These are phyloP conservation scores for Tragelaphus buxtoni DNA, from an alignment of 2,113 vertebrate species.

Conservation along the genomic window DNA sequence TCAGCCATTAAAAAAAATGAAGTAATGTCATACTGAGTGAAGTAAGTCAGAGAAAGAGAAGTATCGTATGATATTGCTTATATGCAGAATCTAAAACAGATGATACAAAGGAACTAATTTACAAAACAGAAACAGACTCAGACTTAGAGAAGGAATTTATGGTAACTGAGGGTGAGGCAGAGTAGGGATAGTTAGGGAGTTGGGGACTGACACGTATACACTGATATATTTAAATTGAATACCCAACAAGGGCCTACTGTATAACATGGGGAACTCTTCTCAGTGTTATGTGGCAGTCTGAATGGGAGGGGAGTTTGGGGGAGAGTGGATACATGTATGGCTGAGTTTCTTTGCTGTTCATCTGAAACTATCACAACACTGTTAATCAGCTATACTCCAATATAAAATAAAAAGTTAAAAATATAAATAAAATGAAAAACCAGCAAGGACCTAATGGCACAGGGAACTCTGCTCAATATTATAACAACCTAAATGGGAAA, in stretches of 20 bases:
- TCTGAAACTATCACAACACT: neutral
- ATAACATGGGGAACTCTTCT: neutral
- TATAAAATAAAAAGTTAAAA: neutral
- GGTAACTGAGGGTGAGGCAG: neutral
- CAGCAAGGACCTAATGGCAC: neutral
- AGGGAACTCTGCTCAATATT: neutral
- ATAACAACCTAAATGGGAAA: neutral
- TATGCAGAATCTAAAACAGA: neutral
- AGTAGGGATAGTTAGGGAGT: neutral
- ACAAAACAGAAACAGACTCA: neutral
- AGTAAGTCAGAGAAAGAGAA: neutral
- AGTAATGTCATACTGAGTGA: neutral
- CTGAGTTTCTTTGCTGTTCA: neutral
- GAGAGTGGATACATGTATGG: neutral
- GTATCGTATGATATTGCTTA: neutral
- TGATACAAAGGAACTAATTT: neutral
- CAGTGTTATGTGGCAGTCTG: neutral
- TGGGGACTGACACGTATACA: neutral
- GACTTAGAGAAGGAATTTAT: neutral
- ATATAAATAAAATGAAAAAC: neutral
- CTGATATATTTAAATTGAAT: neutral
- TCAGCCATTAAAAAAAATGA: neutral
- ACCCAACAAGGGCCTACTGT: neutral
- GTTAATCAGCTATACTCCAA: neutral
- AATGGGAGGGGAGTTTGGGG: neutral